Evolutionary conservation across 2,888 invertebrate species (phyloP).

Genomic region (Eupithecia centaureata): DNA sequence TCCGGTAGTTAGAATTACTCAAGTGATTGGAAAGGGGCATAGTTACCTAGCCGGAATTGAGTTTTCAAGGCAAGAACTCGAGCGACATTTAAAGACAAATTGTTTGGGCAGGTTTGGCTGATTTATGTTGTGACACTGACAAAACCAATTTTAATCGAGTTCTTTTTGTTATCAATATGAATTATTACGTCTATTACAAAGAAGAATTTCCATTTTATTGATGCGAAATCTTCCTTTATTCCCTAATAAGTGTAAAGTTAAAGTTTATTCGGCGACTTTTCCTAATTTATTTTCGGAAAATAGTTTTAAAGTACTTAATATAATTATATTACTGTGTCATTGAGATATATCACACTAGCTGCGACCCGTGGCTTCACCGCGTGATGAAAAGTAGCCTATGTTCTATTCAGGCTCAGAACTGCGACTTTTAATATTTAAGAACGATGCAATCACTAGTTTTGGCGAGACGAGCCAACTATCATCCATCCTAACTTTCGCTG

Average conservation of each 20-base stretch:
- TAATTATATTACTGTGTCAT: not conserved
- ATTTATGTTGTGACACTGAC: constrained; percentile 43
- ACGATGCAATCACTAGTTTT: no score
- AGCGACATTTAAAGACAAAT: constrained; percentile 62
- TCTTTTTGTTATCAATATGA: not conserved
- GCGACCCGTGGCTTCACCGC: no score
- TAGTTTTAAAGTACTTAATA: not conserved
- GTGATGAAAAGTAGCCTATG: no score
- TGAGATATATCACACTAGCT: not conserved
- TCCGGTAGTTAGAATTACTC: constrained; percentile 49
- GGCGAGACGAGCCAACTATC: no score
- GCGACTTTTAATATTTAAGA: no score
- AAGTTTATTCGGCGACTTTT: no score
- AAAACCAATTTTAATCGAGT: not conserved
- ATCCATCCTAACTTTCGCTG: no score
- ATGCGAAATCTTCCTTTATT: no score
- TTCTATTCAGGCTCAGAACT: no score
- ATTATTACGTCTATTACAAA: not conserved
- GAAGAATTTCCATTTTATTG: not conserved
- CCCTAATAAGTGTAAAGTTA: not conserved
- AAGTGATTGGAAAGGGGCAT: constrained; percentile 71
- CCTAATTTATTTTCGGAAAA: not conserved
- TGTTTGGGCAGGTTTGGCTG: constrained; percentile 50
- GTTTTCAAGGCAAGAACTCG: constrained; percentile 69
- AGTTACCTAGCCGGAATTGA: constrained; percentile 63